Conservation (phyloP, 1,140 invertebrate species). For the Sesamia nonagrioides region DNA sequence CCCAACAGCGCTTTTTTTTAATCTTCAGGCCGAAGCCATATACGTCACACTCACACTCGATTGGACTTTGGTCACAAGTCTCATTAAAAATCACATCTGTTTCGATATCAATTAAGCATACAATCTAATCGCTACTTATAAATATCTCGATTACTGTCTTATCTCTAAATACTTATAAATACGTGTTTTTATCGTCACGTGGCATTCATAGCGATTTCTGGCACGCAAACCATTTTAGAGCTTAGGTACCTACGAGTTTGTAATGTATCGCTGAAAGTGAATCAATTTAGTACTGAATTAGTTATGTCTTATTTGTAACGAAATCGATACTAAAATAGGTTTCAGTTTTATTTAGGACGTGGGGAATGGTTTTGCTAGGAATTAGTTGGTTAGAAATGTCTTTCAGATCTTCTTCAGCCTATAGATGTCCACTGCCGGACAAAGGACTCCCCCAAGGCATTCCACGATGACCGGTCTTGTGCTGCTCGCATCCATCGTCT, state of each 20-base stretch:
- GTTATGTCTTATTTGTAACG: constrained; percentile 24
- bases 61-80: neutral
- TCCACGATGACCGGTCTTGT: no score
- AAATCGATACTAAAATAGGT: constrained; percentile 20
- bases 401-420: no score
- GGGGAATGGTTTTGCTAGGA: neutral
- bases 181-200: constrained; percentile 28
- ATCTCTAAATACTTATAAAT: constrained; percentile 18
- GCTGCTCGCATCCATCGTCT: no score
- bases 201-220: neutral
- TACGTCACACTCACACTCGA: no score
- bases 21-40: no score
- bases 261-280: constrained; percentile 21
- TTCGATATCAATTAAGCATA: neutral
- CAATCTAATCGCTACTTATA: constrained; percentile 11
- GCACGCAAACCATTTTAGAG: constrained; percentile 5
- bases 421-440: no score
- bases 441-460: no score
- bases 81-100: neutral
- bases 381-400: neutral
- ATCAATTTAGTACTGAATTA: constrained; percentile 23
- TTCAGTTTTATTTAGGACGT: neutral
- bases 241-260: neutral
- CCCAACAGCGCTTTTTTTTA: no score
- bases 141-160: constrained; percentile 22